These are phyloP conservation scores for Canis aureus DNA, from an alignment of 2,113 vertebrate genomes.

Conservation along the genomic window DNA sequence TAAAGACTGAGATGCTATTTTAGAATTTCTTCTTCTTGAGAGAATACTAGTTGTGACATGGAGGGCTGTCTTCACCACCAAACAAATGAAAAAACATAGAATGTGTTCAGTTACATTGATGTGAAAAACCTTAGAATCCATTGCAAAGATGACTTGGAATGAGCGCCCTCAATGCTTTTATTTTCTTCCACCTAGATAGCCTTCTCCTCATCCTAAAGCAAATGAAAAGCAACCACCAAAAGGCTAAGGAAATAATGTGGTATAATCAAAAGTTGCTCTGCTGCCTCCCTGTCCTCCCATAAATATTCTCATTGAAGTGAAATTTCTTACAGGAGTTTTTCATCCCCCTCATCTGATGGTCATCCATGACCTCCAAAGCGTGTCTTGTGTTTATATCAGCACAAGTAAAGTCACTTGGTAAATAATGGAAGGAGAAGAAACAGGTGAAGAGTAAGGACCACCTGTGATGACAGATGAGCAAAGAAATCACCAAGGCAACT, in stretches of 20 bases:
- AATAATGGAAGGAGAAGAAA: slow-evolving; percentile 4
- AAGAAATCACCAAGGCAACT: slow-evolving; percentile 67
- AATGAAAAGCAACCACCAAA: not conserved
- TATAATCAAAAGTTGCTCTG: not conserved
- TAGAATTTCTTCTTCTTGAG: not conserved
- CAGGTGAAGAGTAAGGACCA: slow-evolving; percentile 57
- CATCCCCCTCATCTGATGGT: not conserved
- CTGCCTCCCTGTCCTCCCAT: not conserved
- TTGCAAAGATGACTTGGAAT: not conserved
- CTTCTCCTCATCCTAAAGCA: not conserved
- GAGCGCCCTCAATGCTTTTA: not conserved
- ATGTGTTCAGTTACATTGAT: not conserved
- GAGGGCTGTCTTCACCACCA: slow-evolving; percentile 14
- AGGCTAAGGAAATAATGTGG: not conserved
- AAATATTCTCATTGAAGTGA: not conserved
- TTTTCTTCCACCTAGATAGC: not conserved
- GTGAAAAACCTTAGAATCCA: slow-evolving; percentile 39
- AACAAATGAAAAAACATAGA: not conserved
- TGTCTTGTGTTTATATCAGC: not conserved
- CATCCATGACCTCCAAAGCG: not conserved
- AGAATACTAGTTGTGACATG: not conserved
- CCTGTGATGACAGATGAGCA: slow-evolving; percentile 70
- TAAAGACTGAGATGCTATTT: not conserved
- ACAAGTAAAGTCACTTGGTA: not conserved
- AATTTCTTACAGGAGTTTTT: not conserved